A percentile compares a stretch with the other conserved stretches of the same genome.
Conservation (phyloP, 1,140 invertebrate genomes). For the Nebria ingens region DNA sequence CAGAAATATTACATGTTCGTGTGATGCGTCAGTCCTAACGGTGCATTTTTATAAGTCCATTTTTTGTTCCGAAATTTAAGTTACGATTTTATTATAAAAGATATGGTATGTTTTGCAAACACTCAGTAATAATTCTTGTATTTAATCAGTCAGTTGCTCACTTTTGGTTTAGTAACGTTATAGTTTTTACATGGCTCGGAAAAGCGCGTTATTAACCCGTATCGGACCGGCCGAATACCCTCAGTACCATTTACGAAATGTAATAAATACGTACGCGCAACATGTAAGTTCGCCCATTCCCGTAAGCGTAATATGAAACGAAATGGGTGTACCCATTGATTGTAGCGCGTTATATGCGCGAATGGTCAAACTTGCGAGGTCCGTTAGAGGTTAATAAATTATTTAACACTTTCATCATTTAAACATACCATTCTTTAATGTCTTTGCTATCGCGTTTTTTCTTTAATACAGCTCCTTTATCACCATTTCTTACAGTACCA, state of each 20-base stretch:
- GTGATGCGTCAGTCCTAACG: background rate
- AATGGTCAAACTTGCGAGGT: slow-evolving; percentile 19
- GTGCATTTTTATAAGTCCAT: slow-evolving; percentile 1
- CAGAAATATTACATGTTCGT: background rate
- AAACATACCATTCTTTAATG: slow-evolving; percentile 91
- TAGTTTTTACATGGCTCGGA: slow-evolving; percentile 31
- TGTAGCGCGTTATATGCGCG: too few relatives aligned
- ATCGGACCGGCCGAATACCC: too few relatives aligned
- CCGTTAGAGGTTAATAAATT: too few relatives aligned
- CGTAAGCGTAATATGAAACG: too few relatives aligned
- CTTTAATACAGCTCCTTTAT: slow-evolving; percentile 37
- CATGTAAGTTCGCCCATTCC: too few relatives aligned
- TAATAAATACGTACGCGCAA: too few relatives aligned
- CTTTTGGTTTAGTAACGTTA: too few relatives aligned
- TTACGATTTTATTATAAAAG: too few relatives aligned
- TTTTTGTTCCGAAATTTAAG: background rate
- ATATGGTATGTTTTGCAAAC: background rate
- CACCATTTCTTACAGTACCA: slow-evolving; percentile 29
- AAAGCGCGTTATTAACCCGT: too few relatives aligned
- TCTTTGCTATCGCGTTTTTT: slow-evolving; percentile 75
- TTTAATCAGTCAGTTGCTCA: too few relatives aligned
- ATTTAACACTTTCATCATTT: slow-evolving; percentile 31
- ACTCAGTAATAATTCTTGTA: background rate
- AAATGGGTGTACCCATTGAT: too few relatives aligned
- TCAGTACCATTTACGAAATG: too few relatives aligned